Percentiles rank a stretch among this genome's conserved stretches.
phyloP scores from a whole-genome alignment of 92 coral and sea anemone genomes.

The Galaxea fascicularis region DNA sequence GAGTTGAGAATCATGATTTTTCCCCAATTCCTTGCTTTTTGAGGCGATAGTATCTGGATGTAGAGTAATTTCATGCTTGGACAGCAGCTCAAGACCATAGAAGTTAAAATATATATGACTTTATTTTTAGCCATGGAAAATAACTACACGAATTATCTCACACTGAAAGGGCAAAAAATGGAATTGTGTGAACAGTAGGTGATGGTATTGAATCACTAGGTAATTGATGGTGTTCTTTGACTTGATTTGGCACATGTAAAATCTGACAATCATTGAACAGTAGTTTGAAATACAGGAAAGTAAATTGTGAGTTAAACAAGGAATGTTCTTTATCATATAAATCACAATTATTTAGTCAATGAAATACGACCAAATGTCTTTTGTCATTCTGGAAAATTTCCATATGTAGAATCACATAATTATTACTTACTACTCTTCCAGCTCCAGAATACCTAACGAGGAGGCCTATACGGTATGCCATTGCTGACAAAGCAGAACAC shows the following conservation, averaged over 20 bases:
- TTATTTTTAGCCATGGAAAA: too few species aligned
- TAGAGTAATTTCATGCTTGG: slow-evolving; percentile 39
- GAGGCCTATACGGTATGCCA: slow-evolving; percentile 51
- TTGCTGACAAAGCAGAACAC: slow-evolving; percentile 38
- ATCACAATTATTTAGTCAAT: slow-evolving; percentile 27
- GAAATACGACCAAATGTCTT: slow-evolving; percentile 23
- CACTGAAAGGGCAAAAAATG: too few species aligned
- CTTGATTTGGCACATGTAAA: slow-evolving; percentile 34
- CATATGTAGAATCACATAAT: slow-evolving; percentile 11
- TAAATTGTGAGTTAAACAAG: slow-evolving; percentile 24
- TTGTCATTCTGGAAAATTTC: slow-evolving; percentile 27
- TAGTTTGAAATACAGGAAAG: slow-evolving; percentile 20
- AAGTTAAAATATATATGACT: slow-evolving; percentile 29
- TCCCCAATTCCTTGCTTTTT: slow-evolving; percentile 42
- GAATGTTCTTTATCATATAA: slow-evolving; percentile 33
- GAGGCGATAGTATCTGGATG: slow-evolving; percentile 45
- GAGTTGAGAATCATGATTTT: slow-evolving; percentile 41
- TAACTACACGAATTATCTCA: too few species aligned
- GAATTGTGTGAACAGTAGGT: too few species aligned
- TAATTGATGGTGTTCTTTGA: slow-evolving; percentile 22
- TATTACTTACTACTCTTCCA: slow-evolving; percentile 58
- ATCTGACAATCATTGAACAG: slow-evolving; percentile 25
- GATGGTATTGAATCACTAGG: slow-evolving; percentile 23
- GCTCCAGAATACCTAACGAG: slow-evolving; percentile 46
- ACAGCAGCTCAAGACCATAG: slow-evolving; percentile 43